These are phyloP conservation scores for Nymphalis c-album DNA, from an alignment of 2,888 invertebrate species.

Conservation along the genomic window DNA sequence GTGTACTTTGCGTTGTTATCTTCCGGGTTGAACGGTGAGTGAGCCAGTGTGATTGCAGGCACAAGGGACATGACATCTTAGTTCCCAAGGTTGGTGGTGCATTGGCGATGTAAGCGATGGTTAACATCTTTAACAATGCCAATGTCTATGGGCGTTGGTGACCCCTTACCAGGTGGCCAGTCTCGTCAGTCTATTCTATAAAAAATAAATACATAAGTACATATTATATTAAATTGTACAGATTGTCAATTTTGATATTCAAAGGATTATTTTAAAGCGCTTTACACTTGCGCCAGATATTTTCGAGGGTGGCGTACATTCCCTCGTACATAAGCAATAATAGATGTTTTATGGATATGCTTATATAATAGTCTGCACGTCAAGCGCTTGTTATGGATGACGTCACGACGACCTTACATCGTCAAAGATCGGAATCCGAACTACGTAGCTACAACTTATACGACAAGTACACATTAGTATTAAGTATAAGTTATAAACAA, in stretches of 20 bases:
- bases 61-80: too few relatives aligned
- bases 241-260: neutral
- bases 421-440: conserved; percentile 16
- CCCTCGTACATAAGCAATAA: conserved; percentile 38
- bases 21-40: too few relatives aligned
- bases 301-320: conserved; percentile 34
- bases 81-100: too few relatives aligned
- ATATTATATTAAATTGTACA: too few relatives aligned
- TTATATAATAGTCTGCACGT: conserved; percentile 38
- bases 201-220: too few relatives aligned
- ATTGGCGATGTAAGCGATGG: too few relatives aligned
- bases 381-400: conserved; percentile 31
- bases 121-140: too few relatives aligned
- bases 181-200: too few relatives aligned
- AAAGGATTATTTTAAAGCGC: neutral
- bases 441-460: conserved; percentile 4
- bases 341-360: conserved; percentile 31
- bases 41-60: too few relatives aligned
- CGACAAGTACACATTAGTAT: neutral
- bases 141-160: too few relatives aligned
- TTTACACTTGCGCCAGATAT: conserved; percentile 15
- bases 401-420: conserved; percentile 34
- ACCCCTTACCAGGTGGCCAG: too few relatives aligned
- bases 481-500: neutral
- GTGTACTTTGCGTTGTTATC: too few relatives aligned